Evolutionary conservation across 2,113 vertebrate species (phyloP).

Genomic region (Nibea albiflora): DNA sequence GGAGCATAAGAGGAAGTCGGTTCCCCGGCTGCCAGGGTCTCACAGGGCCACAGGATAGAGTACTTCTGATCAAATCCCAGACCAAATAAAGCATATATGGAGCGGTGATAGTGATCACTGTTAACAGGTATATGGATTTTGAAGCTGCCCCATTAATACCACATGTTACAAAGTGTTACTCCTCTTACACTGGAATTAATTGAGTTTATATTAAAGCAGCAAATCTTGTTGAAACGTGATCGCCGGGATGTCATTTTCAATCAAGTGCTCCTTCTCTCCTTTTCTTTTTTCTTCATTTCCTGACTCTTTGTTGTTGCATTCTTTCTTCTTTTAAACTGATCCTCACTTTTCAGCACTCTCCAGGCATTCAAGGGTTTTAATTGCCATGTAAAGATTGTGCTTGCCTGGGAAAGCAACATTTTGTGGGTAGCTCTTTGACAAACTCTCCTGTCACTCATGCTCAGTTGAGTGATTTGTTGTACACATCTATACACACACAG

Average conservation of each 20-base stretch:
- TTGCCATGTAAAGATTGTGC: conserved; percentile 27
- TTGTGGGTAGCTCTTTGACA: conserved; percentile 21
- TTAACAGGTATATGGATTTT: conserved; percentile 73
- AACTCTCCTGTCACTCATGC: conserved; percentile 24
- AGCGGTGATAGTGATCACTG: conserved; percentile 66
- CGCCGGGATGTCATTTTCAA: conserved; percentile 61
- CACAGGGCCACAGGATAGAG: conserved; percentile 56
- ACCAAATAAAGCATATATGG: conserved; percentile 71
- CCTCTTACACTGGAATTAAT: conserved; percentile 65
- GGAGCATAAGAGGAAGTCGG: conserved; percentile 62
- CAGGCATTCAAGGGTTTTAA: conserved; percentile 22
- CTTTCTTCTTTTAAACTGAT: conserved; percentile 22
- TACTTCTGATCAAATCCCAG: conserved; percentile 71
- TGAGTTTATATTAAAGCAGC: conserved; percentile 76
- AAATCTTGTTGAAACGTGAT: conserved; percentile 77
- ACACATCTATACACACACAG: conserved; percentile 9
- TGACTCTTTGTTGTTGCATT: conserved; percentile 52
- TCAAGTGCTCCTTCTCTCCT: conserved; percentile 39
- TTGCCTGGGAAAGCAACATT: conserved; percentile 36
- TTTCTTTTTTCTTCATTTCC: conserved; percentile 60
- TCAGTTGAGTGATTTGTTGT: conserved; percentile 19
- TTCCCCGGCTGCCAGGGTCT: conserved; percentile 59
- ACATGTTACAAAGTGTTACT: conserved; percentile 67
- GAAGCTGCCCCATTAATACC: conserved; percentile 62
- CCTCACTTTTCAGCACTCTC: conserved; percentile 25